Evolutionary conservation across 2,797 vertebrate species (phyloP), one percentile per base, ranked within the genome.

Genomic region (Labroides dimidiatus): DNA sequence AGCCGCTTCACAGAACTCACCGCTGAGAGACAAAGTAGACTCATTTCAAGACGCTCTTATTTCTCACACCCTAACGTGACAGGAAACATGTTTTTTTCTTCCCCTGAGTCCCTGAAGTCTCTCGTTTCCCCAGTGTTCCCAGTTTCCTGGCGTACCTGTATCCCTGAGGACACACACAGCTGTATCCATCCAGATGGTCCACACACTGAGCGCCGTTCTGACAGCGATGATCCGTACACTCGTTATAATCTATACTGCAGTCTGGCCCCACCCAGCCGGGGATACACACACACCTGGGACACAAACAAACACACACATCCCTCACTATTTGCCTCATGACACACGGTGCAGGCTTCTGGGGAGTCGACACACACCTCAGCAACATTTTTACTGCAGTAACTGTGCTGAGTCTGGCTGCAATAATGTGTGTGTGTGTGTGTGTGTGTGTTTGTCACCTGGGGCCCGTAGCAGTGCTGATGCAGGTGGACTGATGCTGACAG

Each of bases 191-290:
- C 80, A 96, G 88, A 71, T 94, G 93, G 0, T 98, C 96, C 54
- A 95, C 66, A 16, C 97, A 99, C 77, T 64, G 94, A 9, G 95
- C 97, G 0, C 92, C 93, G 16, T 97, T 96, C 91, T 95, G 96
- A 89, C 97, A 98, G 51, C 84, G 93, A 64, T 98, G 96, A 49
- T 95, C 94, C 64, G 86, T 80, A 82, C 98, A 99, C 87, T 96
- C 96, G 0, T 97, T 85, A 0, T 94, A 94, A 81, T 96, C 90
- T 60, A 96, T 89, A 0, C 94, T 90, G 92, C 98, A 99, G 91
- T 96, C 95, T 7, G 93, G 93, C 24, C 97, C 96, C 57, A 93
- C 64, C 0, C 95, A 97, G 36, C 98, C 98, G 0, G 95, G 94
- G 0, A 82, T 47, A 1, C 98, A 99, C 67, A 96, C 94, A 75